These are phyloP conservation scores for Zenarchopterus dispar DNA, from an alignment of 2,797 vertebrate species.

Conservation along the genomic window DNA sequence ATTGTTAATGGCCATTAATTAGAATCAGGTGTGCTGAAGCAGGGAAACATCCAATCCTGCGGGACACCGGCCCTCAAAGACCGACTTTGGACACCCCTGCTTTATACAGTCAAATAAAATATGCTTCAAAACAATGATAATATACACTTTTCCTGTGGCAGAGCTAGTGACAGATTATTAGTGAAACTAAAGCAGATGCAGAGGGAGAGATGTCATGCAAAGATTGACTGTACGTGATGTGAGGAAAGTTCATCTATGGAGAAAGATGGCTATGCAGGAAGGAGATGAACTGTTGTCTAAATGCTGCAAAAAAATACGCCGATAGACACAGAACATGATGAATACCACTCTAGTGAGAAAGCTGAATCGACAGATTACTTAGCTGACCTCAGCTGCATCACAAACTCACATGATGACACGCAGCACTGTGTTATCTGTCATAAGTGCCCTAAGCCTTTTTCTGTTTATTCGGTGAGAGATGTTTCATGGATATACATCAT, in stretches of 20 bases:
- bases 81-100: too few species aligned
- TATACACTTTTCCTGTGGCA: constrained; percentile 21
- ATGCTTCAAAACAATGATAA: constrained; percentile 43
- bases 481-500: constrained; percentile 30
- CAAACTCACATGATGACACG: constrained; percentile 25
- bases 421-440: constrained; percentile 16
- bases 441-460: constrained; percentile 37
- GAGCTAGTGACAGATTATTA: constrained; percentile 33
- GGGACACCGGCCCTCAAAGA: too few species aligned
- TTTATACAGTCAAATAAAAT: constrained; percentile 18
- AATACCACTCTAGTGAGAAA: not conserved
- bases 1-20: too few species aligned
- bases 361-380: constrained; percentile 44
- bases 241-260: too few species aligned
- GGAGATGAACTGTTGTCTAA: too few species aligned
- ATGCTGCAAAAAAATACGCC: too few species aligned
- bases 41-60: too few species aligned
- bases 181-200: constrained; percentile 27
- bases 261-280: too few species aligned
- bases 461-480: constrained; percentile 40
- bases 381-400: constrained; percentile 48
- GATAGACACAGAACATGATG: too few species aligned
- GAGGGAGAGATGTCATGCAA: not conserved
- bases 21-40: too few species aligned
- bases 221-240: too few species aligned